Evolutionary conservation across 1,140 invertebrate genomes (phyloP).

Genomic region (Drosophila parabipectinata): DNA sequence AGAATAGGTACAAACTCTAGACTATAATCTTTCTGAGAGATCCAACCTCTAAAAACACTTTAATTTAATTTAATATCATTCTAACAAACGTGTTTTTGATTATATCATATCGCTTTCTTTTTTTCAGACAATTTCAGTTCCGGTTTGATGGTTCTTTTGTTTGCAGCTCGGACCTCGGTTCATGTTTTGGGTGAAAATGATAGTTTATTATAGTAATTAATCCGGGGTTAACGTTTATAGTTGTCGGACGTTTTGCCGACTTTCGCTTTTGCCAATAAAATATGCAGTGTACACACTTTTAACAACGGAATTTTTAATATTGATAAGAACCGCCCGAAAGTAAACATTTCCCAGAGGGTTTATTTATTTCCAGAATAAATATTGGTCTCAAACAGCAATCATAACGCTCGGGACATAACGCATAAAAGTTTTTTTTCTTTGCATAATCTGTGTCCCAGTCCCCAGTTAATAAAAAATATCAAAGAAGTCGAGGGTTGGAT

Average conservation of each 20-base stretch:
- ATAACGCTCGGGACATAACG: slow-evolving; percentile 30
- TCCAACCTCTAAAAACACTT: not conserved
- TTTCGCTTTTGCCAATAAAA: slow-evolving; percentile 54
- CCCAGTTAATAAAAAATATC: slow-evolving; percentile 62
- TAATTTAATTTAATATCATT: not conserved
- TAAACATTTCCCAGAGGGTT: slow-evolving; percentile 32
- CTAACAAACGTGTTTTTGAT: slow-evolving; percentile 5
- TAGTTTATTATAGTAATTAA: slow-evolving; percentile 76
- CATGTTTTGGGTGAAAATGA: slow-evolving; percentile 71
- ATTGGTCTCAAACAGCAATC: slow-evolving; percentile 36
- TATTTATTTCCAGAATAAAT: slow-evolving; percentile 21
- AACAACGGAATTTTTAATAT: slow-evolving; percentile 46
- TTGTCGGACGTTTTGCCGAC: slow-evolving; percentile 45
- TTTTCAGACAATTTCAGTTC: slow-evolving; percentile 61
- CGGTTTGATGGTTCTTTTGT: slow-evolving; percentile 71
- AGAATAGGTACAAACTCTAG: not conserved
- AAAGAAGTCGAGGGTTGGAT: slow-evolving; percentile 54
- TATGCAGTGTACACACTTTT: slow-evolving; percentile 5
- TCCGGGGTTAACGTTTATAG: slow-evolving; percentile 61
- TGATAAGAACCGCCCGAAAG: slow-evolving; percentile 28
- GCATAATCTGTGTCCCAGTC: not conserved
- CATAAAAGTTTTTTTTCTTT: slow-evolving; percentile 23
- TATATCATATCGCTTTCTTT: slow-evolving; percentile 54
- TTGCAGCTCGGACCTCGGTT: slow-evolving; percentile 15
- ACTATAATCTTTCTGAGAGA: too few relatives aligned